These are phyloP conservation scores for Cheilosia urbana DNA, from an alignment of 2,888 invertebrate species.

Conservation along the genomic window DNA sequence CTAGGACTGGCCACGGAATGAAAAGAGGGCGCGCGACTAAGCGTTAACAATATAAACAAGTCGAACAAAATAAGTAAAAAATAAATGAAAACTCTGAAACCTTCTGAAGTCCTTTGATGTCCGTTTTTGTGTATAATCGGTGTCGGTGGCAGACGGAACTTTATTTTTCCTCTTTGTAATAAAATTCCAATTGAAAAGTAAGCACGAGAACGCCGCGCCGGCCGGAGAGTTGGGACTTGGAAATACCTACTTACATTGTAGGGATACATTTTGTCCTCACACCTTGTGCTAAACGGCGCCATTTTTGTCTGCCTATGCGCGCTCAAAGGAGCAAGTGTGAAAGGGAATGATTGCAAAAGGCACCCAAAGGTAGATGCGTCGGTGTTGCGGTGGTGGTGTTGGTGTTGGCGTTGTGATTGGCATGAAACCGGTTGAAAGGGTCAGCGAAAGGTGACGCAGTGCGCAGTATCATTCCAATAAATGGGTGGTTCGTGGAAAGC, in stretches of 20 bases:
- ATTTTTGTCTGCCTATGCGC: constrained; percentile 69
- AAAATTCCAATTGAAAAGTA: constrained; percentile 55
- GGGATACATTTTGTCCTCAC: constrained; percentile 43
- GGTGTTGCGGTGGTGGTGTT: constrained; percentile 11
- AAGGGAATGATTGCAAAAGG: constrained; percentile 32
- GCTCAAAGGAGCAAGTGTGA: constrained; percentile 44
- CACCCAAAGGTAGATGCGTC: neutral
- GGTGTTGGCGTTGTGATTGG: constrained; percentile 55
- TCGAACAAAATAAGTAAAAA: constrained; percentile 29
- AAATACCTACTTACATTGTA: constrained; percentile 28
- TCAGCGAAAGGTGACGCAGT: constrained; percentile 51
- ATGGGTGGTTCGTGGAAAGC: constrained; percentile 53
- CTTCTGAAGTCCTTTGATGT: constrained; percentile 61
- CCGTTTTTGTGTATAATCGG: constrained; percentile 6
- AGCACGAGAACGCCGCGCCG: constrained; percentile 23
- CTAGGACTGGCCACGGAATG: constrained; percentile 39
- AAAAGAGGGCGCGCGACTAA: constrained; percentile 38
- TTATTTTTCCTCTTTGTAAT: constrained; percentile 23
- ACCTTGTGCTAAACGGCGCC: constrained; percentile 65
- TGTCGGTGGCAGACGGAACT: constrained; percentile 41
- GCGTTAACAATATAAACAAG: constrained; percentile 32
- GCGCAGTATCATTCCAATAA: constrained; percentile 66
- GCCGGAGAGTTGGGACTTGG: constrained; percentile 11
- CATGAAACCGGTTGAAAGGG: constrained; percentile 67
- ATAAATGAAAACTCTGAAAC: constrained; percentile 6